These are phyloP conservation scores for Aramus guarauna DNA, from an alignment of 2,113 vertebrate species.

Conservation along the genomic window DNA sequence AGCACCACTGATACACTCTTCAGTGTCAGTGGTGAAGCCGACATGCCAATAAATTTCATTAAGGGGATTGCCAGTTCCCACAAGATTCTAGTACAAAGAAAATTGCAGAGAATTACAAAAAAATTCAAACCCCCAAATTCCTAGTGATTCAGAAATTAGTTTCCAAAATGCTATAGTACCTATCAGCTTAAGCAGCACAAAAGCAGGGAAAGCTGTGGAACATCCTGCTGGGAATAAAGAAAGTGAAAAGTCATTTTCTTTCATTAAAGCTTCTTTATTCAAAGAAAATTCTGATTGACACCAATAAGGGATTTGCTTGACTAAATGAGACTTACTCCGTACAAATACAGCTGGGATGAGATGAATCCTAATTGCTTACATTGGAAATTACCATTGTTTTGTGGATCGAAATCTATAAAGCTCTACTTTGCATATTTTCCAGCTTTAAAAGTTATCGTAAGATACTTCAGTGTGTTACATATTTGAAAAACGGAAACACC, in stretches of 20 bases:
- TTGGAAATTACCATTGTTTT: background rate
- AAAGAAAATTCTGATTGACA: background rate
- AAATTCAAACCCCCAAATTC: background rate
- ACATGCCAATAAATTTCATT: constrained; percentile 1
- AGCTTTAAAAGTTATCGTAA: background rate
- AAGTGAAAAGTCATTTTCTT: background rate
- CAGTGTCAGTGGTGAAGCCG: background rate
- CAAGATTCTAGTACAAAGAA: background rate
- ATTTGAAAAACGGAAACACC: background rate
- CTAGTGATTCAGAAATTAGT: background rate
- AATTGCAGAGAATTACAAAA: background rate
- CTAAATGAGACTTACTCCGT: background rate
- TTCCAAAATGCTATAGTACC: background rate
- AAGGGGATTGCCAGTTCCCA: background rate
- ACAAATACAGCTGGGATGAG: background rate
- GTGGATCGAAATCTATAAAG: background rate
- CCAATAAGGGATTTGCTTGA: background rate
- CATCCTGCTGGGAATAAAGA: background rate
- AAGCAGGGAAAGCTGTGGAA: background rate
- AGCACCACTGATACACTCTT: background rate
- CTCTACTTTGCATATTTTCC: background rate
- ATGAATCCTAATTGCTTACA: background rate
- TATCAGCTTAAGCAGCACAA: background rate
- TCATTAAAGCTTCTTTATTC: background rate
- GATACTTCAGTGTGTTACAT: background rate